These are phyloP conservation scores for Dryococelus australis DNA, from an alignment of 2,888 invertebrate genomes.

Conservation along the genomic window DNA sequence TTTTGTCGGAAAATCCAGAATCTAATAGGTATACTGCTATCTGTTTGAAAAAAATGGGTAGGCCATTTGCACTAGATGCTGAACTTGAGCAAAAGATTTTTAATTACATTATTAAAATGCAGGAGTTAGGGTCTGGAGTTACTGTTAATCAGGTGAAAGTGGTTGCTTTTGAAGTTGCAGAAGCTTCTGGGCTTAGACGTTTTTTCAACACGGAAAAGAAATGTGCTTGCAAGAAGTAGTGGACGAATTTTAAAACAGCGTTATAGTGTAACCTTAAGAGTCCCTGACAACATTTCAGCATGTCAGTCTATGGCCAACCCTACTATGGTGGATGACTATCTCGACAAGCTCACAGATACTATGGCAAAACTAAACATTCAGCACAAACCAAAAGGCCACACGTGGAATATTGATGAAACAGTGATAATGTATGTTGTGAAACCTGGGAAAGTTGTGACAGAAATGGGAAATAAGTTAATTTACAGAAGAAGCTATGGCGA, in stretches of 20 bases:
- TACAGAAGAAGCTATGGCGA: too few species aligned
- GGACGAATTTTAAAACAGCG: constrained; percentile 29
- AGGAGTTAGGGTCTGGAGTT: constrained; percentile 31
- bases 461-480: too few species aligned
- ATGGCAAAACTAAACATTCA: too few species aligned
- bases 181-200: not conserved
- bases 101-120: too few species aligned
- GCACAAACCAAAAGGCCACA: too few species aligned
- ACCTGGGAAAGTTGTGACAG: too few species aligned
- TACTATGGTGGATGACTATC: constrained; percentile 21
- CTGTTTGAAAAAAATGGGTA: constrained; percentile 26
- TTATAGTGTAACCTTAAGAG: constrained; percentile 26
- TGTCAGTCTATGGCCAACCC: constrained; percentile 25
- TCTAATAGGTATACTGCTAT: too few species aligned
- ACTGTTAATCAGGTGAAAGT: constrained; percentile 25
- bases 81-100: constrained; percentile 17
- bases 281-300: constrained; percentile 26
- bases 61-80: constrained; percentile 22
- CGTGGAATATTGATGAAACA: too few species aligned
- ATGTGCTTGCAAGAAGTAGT: constrained; percentile 27
- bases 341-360: too few species aligned
- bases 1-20: constrained; percentile 9
- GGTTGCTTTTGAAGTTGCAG: constrained; percentile 25
- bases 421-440: too few species aligned
- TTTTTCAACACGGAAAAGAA: not conserved